Evolutionary conservation across 2,888 invertebrate genomes (phyloP).

Genomic region (Cartodere bifasciata): DNA sequence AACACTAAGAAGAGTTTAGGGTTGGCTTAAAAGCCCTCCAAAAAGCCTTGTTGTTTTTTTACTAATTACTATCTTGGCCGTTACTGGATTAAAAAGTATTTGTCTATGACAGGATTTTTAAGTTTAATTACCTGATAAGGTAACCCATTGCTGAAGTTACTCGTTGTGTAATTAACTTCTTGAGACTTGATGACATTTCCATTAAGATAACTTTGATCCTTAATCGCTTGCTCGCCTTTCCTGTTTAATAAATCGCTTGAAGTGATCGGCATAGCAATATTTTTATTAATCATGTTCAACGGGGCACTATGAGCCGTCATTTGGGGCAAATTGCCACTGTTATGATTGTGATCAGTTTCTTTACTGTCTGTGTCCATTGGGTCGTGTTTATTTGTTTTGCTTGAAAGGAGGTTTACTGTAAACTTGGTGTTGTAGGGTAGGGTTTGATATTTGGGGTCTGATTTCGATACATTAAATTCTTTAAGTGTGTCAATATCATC

Average conservation of each 20-base stretch:
- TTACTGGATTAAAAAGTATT: no score
- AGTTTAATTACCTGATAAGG: constrained; percentile 3
- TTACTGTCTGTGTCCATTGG: constrained; percentile 23
- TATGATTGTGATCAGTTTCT: constrained; percentile 9
- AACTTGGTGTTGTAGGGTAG: constrained; percentile 83
- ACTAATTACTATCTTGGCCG: no score
- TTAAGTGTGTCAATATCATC: constrained; percentile 40
- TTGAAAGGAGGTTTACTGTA: constrained; percentile 44
- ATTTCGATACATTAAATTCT: constrained; percentile 67
- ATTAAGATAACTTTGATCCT: constrained; percentile 16
- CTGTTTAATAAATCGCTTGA: constrained; percentile 35
- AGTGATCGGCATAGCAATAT: constrained; percentile 50
- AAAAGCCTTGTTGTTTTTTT: no score
- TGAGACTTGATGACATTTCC: constrained; percentile 5
- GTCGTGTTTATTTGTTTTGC: constrained; percentile 23
- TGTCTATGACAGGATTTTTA: no score
- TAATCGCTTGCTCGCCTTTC: constrained; percentile 20
- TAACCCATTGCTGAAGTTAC: background rate
- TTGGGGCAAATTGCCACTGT: constrained; percentile 27
- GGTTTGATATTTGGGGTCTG: constrained; percentile 84
- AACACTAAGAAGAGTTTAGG: no score
- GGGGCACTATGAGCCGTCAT: constrained; percentile 45
- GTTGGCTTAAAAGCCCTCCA: no score
- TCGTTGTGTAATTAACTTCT: background rate
- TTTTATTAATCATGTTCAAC: constrained; percentile 46